phyloP scores from a whole-genome alignment of 2,888 invertebrate genomes.

The Dryobota labecula region DNA sequence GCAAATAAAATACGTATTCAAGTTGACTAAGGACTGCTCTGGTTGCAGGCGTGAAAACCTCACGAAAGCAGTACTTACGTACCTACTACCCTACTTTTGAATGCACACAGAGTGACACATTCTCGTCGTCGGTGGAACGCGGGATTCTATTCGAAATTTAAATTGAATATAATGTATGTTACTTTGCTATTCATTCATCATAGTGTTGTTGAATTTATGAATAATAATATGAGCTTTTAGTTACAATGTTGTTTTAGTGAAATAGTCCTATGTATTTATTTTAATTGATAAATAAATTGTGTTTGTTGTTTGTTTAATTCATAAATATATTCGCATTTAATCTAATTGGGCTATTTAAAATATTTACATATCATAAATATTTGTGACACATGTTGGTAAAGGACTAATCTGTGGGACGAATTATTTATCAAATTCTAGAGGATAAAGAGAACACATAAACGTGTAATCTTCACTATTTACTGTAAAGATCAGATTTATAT shows the following conservation, averaged over 20 bases:
- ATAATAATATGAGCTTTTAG: slow-evolving; percentile 23
- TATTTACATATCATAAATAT: too few species aligned
- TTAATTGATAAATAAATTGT: neutral
- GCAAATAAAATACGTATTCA: slow-evolving; percentile 32
- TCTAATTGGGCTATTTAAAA: neutral
- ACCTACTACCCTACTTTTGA: slow-evolving; percentile 43
- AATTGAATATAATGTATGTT: slow-evolving; percentile 55
- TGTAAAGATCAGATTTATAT: neutral
- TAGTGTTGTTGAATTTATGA: slow-evolving; percentile 28
- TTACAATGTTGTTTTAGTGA: neutral
- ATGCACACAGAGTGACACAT: slow-evolving; percentile 47
- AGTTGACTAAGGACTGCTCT: slow-evolving; percentile 15
- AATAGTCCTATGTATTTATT: neutral
- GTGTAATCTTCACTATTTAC: neutral
- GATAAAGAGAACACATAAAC: neutral
- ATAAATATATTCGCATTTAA: neutral
- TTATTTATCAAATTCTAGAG: neutral
- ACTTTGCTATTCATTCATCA: slow-evolving; percentile 47
- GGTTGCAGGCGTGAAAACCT: slow-evolving; percentile 38
- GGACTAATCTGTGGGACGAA: neutral
- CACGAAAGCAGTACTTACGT: slow-evolving; percentile 50
- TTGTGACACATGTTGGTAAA: neutral
- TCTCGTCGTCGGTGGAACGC: slow-evolving; percentile 29
- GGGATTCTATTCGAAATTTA: slow-evolving; percentile 47
- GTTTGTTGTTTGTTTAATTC: neutral